A percentile compares a stretch with the other conserved stretches of the same genome.
phyloP scores from a whole-genome alignment of 2,888 invertebrate species.

The Steinernema scapterisci region DNA sequence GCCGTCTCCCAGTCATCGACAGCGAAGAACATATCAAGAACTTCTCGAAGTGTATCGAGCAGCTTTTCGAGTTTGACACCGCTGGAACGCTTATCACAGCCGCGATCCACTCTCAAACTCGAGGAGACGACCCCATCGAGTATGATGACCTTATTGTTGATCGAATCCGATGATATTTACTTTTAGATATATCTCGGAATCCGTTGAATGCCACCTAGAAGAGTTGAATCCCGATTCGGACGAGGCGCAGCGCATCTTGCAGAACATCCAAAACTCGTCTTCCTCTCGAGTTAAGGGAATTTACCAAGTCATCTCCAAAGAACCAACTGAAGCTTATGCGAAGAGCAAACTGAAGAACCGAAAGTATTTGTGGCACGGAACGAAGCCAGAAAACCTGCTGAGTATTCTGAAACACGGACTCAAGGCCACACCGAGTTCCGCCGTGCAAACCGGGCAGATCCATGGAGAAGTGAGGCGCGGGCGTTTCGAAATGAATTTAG shows the following conservation, averaged over 20 bases:
- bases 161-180: too few relatives aligned
- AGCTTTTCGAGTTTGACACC: conserved; percentile 59
- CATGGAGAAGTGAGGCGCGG: conserved; percentile 68
- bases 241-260: conserved; percentile 71
- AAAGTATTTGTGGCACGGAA: conserved; percentile 71
- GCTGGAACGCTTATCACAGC: conserved; percentile 39
- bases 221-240: conserved; percentile 68
- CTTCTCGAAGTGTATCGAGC: conserved; percentile 29
- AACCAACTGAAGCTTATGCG: neutral
- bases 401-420: conserved; percentile 70
- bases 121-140: conserved; percentile 10
- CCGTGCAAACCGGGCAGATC: conserved; percentile 68
- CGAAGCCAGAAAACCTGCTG: conserved; percentile 69
- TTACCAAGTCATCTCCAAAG: neutral
- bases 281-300: neutral
- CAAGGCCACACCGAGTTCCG: conserved; percentile 70
- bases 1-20: conserved; percentile 69
- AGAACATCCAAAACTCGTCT: conserved; percentile 69
- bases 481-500: too few relatives aligned
- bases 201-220: conserved; percentile 67
- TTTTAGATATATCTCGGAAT: conserved; percentile 68
- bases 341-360: conserved; percentile 4
- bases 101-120: conserved; percentile 26
- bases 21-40: conserved; percentile 62
- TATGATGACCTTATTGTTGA: neutral